Conservation (phyloP, 2,113 vertebrate genomes). For the Hippocampus guttulatus region DNA sequence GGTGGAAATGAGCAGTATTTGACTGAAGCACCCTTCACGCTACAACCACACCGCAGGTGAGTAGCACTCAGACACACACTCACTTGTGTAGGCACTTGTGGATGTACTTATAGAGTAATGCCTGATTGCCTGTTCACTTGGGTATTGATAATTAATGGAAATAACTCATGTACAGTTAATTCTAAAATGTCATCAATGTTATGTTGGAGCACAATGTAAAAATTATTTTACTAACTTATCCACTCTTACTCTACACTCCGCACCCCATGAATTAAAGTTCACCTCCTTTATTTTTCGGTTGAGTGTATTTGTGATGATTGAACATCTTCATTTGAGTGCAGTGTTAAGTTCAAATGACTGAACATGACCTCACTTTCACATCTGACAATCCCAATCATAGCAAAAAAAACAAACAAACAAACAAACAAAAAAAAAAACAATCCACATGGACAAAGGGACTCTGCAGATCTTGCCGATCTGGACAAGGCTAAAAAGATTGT, state of each 20-base stretch:
- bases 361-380: background rate
- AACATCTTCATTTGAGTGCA: background rate
- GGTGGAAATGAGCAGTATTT: conserved; percentile 48
- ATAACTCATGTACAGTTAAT: conserved; percentile 2
- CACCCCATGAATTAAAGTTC: background rate
- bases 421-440: background rate
- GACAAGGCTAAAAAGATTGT: too few species aligned
- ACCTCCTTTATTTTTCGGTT: background rate
- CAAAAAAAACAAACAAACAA: background rate
- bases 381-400: background rate
- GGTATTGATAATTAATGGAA: conserved; percentile 38
- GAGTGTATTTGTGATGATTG: background rate
- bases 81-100: conserved; percentile 46
- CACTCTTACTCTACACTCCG: background rate
- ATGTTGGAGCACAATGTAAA: background rate
- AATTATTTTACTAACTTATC: background rate
- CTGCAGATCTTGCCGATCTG: background rate
- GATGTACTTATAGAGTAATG: conserved; percentile 36
- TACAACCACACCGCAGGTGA: conserved; percentile 59
- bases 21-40: conserved; percentile 65
- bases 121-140: conserved; percentile 46
- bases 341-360: background rate
- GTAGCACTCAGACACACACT: conserved; percentile 51
- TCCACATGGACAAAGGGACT: background rate
- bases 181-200: background rate